Evolutionary conservation across 2,797 vertebrate species (phyloP), one percentile per base, ranked within the genome.

Genomic region (Diplodus sargus): DNA sequence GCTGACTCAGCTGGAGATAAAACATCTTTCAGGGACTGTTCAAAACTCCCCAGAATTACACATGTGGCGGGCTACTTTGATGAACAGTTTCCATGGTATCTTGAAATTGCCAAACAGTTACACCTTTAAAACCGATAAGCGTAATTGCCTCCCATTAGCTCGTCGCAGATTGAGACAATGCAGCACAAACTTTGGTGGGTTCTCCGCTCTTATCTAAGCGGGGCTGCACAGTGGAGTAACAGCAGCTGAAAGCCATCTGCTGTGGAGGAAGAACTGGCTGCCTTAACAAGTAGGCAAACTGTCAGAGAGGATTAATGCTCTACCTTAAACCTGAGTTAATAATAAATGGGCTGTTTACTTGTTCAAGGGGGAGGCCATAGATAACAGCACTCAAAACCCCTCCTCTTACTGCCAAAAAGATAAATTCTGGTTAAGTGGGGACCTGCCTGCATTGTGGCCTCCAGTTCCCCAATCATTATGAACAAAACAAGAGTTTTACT

Each of bases 321-420:
- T 94, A 95, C 95, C 95, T 96, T 96, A 96, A 95, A 96, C 94
- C 94, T 95, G 94, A 96, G 95, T 96, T 96, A 96, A 96, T 96
- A 96, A 96, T 96, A 96, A 96, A 96, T 96, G 94, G 95, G 92
- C 94, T 96, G 95, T 96, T 96, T 96, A 96, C 95, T 95, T 94
- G 93, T 95, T 95, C 93, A 93, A 94, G 95, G 94, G 94, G 95
- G 94, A 95, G 93, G 93, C 93, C 95, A 96, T 95, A 95, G 95
- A 96, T 96, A 96, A 96, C 94, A 83, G 92, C 86, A 79, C 91
- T 93, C 92, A 93, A 91, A 93, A 92, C 92, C 95, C 94, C 95
- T 95, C 94, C 95, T 95, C 93, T 94, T 92, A 94, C 94, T 95
- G 95, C 93, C 95, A 95, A 94, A 96, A 95, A 95, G 94, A 96